These are phyloP conservation scores for Spatulosminthurus flaviceps DNA, from an alignment of 2,888 invertebrate species.

Conservation along the genomic window DNA sequence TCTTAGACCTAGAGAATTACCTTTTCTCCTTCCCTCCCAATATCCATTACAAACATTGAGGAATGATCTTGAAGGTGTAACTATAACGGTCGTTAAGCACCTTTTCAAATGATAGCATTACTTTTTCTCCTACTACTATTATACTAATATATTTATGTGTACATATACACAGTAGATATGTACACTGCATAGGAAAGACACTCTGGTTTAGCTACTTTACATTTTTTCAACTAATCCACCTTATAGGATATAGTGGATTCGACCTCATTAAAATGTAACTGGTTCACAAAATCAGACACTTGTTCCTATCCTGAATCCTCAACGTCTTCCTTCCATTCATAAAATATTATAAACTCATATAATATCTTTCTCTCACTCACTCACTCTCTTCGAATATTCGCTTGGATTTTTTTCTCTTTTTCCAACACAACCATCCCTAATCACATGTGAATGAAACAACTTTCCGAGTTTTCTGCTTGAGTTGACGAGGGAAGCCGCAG, in stretches of 20 bases:
- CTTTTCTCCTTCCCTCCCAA: too few relatives aligned
- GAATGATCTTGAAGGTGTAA: too few relatives aligned
- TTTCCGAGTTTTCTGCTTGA: neutral
- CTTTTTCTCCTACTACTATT: too few relatives aligned
- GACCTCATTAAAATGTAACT: conserved; percentile 40
- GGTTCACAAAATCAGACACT: conserved; percentile 30
- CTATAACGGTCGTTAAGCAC: too few relatives aligned
- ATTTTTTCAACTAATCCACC: neutral
- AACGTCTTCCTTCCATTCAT: conserved; percentile 32
- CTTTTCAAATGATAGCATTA: too few relatives aligned
- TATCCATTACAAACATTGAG: too few relatives aligned
- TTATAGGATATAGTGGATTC: neutral
- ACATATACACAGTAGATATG: too few relatives aligned
- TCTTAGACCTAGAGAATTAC: too few relatives aligned
- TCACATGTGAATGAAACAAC: neutral
- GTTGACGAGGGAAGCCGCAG: neutral
- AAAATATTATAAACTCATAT: conserved; percentile 24
- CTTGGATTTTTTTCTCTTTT: too few relatives aligned
- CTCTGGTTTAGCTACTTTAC: neutral
- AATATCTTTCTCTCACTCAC: neutral
- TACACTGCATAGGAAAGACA: neutral
- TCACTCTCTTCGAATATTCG: too few relatives aligned
- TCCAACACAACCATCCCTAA: neutral
- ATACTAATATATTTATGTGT: too few relatives aligned
- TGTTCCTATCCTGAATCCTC: neutral